Percentiles rank a stretch among this genome's conserved stretches.
phyloP scores from a whole-genome alignment of 2,888 invertebrate species.

The Pemphredon lugubris region DNA sequence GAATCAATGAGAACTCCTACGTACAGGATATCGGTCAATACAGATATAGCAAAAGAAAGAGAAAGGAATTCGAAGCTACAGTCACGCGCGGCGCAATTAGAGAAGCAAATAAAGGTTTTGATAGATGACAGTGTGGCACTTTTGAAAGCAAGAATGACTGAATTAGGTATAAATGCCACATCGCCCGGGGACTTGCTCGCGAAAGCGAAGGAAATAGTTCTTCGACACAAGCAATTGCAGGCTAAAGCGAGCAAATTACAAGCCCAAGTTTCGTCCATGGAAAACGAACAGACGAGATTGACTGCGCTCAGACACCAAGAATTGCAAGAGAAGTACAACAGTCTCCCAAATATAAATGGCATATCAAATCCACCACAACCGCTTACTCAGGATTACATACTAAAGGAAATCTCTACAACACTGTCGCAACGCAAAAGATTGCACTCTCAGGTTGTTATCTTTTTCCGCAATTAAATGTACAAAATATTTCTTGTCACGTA shows the following conservation, averaged over 20 bases:
- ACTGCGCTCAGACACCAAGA: constrained; percentile 89
- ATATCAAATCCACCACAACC: constrained; percentile 84
- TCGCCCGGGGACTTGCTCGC: constrained; percentile 92
- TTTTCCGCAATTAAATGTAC: background rate
- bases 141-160: constrained; percentile 94
- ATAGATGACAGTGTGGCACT: constrained; percentile 95
- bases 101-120: constrained; percentile 95
- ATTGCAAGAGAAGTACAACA: constrained; percentile 87
- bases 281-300: constrained; percentile 89
- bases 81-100: constrained; percentile 93
- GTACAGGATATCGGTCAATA: constrained; percentile 87
- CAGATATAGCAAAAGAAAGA: constrained; percentile 91
- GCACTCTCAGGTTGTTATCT: constrained; percentile 86
- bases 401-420: constrained; percentile 93
- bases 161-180: constrained; percentile 93
- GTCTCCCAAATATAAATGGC: constrained; percentile 82
- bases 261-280: constrained; percentile 88
- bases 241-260: constrained; percentile 93
- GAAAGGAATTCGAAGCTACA: constrained; percentile 91
- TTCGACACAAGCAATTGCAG: constrained; percentile 95
- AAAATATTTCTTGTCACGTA: background rate
- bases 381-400: constrained; percentile 90
- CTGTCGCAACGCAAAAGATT: constrained; percentile 92
- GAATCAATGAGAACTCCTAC: constrained; percentile 91
- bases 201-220: constrained; percentile 95